Base-by-base conservation (phyloP, 2,797 vertebrate species). In the Varecia variegata region DNA sequence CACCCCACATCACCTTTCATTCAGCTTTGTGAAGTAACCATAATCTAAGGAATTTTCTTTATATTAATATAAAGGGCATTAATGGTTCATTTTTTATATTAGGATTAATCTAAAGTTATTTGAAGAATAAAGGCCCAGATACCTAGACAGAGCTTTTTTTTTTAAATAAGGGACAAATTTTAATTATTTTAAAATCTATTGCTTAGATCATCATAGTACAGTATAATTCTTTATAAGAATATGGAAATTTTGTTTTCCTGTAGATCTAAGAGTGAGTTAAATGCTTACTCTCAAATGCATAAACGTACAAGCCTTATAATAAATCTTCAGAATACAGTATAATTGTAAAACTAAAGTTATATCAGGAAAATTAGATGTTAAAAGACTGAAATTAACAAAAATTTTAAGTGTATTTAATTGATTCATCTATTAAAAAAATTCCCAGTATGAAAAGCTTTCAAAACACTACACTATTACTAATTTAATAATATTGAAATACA, bases 121-220 rank as follows among this genome's bases (percentile, higher is more conserved):
- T 71, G 18, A 94, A 25, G 1, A 67, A 95, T 88, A 84, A 67
- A 60, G 12, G 30, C 68, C 50, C 45, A 90, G 50, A 68, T 65
- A 88, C 18, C 13, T 71, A 74, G 7, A 54, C 17, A 85, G 35
- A 76, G 15, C 8, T n/a, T 43, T 87, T 30, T 91, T 82, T 68
- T 9, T 54, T 54, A 11, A 95, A 70, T 67, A 88, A 87, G 77
- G 3, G 47, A 86, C 5, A 79, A 80, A 77, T 93, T 94, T 89
- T 50, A 92, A 77, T 96, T 88, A 85, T 82, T 97, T 96, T 93
- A 9, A 71, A 92, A 95, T 85, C 10, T 95, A 76, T 7, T 58
- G 8, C 5, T 54, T 84, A 35, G 2, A 62, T 68, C 23, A 89
- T 80, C 40, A 82, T 5, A 91, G 45, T 2, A 81, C 0, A 93